Evolutionary conservation across 2,797 vertebrate genomes (phyloP), one percentile per base, ranked within the genome.

Genomic region (Diplodus puntazzo): DNA sequence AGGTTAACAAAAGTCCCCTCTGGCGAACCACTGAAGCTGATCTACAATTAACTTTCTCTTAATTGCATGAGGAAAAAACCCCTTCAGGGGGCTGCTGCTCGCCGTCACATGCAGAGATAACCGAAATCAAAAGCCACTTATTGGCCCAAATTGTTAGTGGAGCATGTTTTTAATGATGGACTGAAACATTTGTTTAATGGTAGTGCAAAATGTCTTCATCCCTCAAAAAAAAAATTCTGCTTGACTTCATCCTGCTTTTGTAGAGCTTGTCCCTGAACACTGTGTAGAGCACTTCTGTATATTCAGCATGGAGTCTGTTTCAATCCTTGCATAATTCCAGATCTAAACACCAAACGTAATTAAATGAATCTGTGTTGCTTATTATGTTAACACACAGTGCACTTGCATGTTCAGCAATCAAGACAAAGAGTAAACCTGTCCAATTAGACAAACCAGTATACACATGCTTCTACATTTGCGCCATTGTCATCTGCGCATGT

Each of bases 41-140:
- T 87, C 74, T 81, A 87, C 83, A 88, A 92, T 93, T 84, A 92
- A 88, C 80, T 67, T 78, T 45, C 30, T 85, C 73, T 87, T 91
- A 90, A 93, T 91, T 86, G 81, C 79, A 54, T 67, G 69, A 79
- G 80, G 73, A 30, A 84, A 93, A 84, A 17, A 54, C 11, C 59
- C 69, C 81, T 73, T 58, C 0, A 1, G 64, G 83, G 73, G 13
- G 34, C 46, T 60, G 73, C 81, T 61, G 70, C 55, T 58, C 9
- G 1, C 23, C 18, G 21, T 75, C 69, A 55, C 23, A 21, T 49
- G 60, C 80, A 77, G 46, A 79, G 68, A 81, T 72, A 82, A 82
- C 43, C 4, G 16, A 75, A 73, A 76, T 30, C n/a, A 81, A 87
- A 78, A 79, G 61, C 69, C 68, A 75, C 50, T 62, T 67, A 66